Conservation (phyloP, 2,113 vertebrate genomes). For the Tragelaphus scriptus region DNA sequence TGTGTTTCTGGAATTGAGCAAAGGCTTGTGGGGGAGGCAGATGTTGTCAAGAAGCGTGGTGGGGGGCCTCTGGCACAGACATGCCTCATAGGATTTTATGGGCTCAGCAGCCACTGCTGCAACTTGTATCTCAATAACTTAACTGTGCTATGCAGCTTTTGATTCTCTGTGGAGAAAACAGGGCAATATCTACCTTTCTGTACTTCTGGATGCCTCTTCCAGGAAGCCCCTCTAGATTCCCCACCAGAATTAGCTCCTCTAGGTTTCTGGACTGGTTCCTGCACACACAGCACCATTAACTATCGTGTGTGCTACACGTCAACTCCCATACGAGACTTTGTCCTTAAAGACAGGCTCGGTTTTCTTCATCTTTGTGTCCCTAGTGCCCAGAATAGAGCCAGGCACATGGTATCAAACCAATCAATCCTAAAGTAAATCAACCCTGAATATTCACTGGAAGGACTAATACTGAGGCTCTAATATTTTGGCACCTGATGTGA, state of each 20-base stretch:
- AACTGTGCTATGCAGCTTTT: not conserved
- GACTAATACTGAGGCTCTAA: not conserved
- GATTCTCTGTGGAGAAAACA: not conserved
- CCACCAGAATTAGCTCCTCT: not conserved
- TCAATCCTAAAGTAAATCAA: not conserved
- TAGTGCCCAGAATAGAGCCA: not conserved
- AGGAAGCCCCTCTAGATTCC: not conserved
- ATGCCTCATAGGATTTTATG: not conserved
- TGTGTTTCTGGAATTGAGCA: not conserved
- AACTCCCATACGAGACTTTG: too few species aligned
- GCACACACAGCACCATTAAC: not conserved
- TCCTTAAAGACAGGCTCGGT: not conserved
- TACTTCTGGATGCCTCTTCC: not conserved
- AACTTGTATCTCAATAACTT: not conserved
- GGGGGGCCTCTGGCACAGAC: not conserved
- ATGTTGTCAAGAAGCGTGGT: not conserved
- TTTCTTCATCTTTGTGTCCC: not conserved
- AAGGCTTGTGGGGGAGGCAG: not conserved
- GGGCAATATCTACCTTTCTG: not conserved
- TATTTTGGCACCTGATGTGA: not conserved
- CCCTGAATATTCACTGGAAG: not conserved
- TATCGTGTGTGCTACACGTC: not conserved
- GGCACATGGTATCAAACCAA: not conserved
- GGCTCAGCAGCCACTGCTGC: not conserved
- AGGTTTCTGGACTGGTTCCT: not conserved